Evolutionary conservation across 2,113 vertebrate species (phyloP).

Genomic region (Plecotus auritus): DNA sequence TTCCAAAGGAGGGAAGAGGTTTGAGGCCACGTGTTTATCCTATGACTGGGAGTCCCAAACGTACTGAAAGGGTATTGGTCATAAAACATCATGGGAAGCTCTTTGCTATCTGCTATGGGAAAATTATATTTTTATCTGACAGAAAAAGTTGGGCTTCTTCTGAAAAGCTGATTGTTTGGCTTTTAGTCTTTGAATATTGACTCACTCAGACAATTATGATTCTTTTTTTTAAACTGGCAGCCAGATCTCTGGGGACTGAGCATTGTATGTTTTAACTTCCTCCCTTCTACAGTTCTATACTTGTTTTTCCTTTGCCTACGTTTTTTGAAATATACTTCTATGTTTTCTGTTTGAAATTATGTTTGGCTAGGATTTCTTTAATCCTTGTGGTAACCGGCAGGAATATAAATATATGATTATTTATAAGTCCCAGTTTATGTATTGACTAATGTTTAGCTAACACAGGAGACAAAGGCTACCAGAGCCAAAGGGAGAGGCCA

Average conservation of each 20-base stretch:
- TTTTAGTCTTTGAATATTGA: neutral
- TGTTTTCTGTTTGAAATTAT: constrained; percentile 30
- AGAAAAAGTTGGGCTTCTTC: neutral
- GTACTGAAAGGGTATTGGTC: neutral
- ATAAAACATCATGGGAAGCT: neutral
- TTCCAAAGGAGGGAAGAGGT: neutral
- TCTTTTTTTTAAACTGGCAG: neutral
- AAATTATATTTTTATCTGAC: neutral
- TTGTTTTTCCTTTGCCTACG: constrained; percentile 11
- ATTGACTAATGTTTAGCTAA: neutral
- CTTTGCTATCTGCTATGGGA: neutral
- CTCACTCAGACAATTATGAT: neutral
- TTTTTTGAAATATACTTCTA: constrained; percentile 25
- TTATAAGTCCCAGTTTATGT: neutral
- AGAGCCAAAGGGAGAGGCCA: neutral
- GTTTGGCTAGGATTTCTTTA: constrained; percentile 31
- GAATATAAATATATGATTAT: neutral
- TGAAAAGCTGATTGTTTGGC: neutral
- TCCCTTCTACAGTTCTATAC: neutral
- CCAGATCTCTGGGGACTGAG: neutral
- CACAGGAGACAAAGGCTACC: neutral
- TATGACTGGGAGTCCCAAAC: neutral
- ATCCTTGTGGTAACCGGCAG: constrained; percentile 2
- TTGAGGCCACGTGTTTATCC: neutral
- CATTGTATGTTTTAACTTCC: neutral